Evolutionary conservation across 2,797 vertebrate genomes (phyloP), one percentile per base, ranked within the genome.

Genomic region (Enteromius treurensis): DNA sequence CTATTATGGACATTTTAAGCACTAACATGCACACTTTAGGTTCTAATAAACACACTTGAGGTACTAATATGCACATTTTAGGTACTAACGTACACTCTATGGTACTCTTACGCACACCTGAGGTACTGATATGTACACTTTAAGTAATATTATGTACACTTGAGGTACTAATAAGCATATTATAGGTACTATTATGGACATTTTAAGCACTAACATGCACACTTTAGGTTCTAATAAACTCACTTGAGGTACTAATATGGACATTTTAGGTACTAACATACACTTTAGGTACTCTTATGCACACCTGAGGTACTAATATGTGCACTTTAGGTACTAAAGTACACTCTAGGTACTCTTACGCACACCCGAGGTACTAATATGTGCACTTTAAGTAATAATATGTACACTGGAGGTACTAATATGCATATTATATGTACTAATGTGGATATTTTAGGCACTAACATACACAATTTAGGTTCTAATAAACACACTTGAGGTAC

Each of bases 351-450:
- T 10, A n/a, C 53, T 10, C 10, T 10, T 13, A 23, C 5, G n/a
- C 1, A 58, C 0, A 23, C 1, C 4, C 21, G 0, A 7, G 6
- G 19, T 53, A 8, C 5, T 26, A 55, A 1, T 8, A n/a, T 55
- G 51, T 0, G n/a, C 21, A 58, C 1, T 58, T 23, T n/a, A 58
- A 0, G 9, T 0, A n/a, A 6, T n/a, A 6, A 8, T 53, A 3
- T 21, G 6, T 0, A 53, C 19, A 53, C 1, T 21, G 7, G 32
- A 2, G 32, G 32, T 32, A 32, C 32, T 26, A 26, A 26, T 26
- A 26, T 26, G 26, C 3, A 2, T 26, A 26, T 26, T 26, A 26
- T 26, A 26, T 26, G 26, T 26, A 26, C 26, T 26, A 26, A 26
- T 26, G 26, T 26, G 26, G 26, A 26, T 26, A 26, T 26, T 26